These are phyloP conservation scores for Pristionchus maxplancki DNA, from an alignment of 2,888 invertebrate genomes.

Conservation along the genomic window DNA sequence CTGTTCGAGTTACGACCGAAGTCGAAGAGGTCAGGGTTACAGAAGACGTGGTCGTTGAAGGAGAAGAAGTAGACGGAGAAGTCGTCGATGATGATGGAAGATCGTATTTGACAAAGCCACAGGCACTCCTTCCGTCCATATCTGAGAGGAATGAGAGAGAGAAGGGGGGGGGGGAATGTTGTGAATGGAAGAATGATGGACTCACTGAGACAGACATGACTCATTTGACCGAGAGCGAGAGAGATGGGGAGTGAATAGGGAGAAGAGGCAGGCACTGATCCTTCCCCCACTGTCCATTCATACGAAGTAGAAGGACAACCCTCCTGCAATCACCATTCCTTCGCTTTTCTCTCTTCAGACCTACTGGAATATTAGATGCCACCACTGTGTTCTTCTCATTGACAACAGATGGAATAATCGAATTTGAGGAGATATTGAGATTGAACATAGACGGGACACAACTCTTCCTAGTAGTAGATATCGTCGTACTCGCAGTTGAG, in stretches of 20 bases:
- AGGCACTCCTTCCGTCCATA: not conserved
- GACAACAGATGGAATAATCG: not conserved
- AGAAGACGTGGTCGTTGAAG: not conserved
- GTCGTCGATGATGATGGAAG: not conserved
- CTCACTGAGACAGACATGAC: slow-evolving; percentile 24
- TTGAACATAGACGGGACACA: not conserved
- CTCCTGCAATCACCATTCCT: not conserved
- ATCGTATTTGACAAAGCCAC: slow-evolving; percentile 39
- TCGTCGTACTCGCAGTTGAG: not conserved
- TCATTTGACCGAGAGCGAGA: not conserved
- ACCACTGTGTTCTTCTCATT: not conserved
- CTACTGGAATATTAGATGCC: slow-evolving; percentile 33
- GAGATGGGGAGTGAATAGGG: not conserved
- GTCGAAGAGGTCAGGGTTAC: not conserved
- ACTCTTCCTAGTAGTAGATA: not conserved
- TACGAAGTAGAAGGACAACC: not conserved
- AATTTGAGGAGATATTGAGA: slow-evolving; percentile 19
- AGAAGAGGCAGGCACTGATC: not conserved
- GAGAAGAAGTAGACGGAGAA: not conserved
- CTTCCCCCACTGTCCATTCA: slow-evolving; percentile 25
- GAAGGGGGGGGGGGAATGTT: too few species aligned
- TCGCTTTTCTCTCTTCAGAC: not conserved
- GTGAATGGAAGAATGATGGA: not conserved
- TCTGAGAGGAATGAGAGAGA: not conserved
- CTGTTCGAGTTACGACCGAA: not conserved